Evolutionary conservation across 2,888 invertebrate genomes (phyloP), one percentile per base, ranked within the genome.

Genomic region (Drosophila mayaguana): DNA sequence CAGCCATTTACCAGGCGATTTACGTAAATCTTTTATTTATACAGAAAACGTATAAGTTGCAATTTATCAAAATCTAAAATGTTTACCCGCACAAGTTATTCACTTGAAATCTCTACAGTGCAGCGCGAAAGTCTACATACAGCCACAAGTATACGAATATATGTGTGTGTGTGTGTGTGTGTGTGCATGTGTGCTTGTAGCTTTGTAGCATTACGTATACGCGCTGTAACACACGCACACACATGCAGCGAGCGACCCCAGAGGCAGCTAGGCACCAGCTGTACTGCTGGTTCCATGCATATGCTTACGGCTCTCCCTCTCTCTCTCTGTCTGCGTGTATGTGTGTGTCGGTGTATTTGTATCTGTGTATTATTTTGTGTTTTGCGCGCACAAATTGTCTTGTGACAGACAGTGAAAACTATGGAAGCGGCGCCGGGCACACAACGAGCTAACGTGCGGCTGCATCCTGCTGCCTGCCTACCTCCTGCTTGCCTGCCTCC

Each of bases 11-110:
- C 90, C 87, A 87, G 90, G 80, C 86, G 86, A 87, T 87, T 87
- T 87, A 87, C 86, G 89, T 87, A 90, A 90, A 87, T 87, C 87
- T 87, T 87, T 87, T 87, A 87, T 87, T 87, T 87, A 90, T 87
- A 90, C 89, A 86, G 84, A 84, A 84, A 84, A 89, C 90, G 89
- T 88, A 89, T 88, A 89, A 89, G 90, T 88, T 89, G 89, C 90
- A 90, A 89, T 88, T 88, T 88, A 88, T 88, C 90, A 88, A 88
- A 90, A 87, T 87, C 86, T 89, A 90, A 90, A 90, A 89, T 88
- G 90, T 88, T 88, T 90, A 89, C 89, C 89, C 86, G 83, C 88
- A 89, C 89, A 88, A 89, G 90, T 90, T 89, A 90, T 90, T 88
- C 90, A 84, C 87, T 89, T 88, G 90, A 90, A 90, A 89, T 89